Percentiles rank a stretch among this genome's conserved stretches.
Conservation (phyloP, 2,888 invertebrate genomes). For the Oscheius sp. region DNA sequence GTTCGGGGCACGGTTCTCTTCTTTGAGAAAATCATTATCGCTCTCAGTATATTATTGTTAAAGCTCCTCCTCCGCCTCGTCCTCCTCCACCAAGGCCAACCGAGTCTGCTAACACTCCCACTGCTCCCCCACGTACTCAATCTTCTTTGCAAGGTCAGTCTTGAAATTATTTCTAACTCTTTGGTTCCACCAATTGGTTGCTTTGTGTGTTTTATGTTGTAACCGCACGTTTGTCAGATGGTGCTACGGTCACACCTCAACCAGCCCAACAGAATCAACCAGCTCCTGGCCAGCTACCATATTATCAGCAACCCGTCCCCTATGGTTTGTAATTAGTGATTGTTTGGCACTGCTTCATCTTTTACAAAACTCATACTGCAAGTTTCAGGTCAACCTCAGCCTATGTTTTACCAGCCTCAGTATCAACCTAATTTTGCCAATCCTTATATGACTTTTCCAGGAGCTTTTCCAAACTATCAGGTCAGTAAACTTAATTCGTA, state of each 20-base stretch:
- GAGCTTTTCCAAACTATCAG: conserved; percentile 47
- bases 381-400: conserved; percentile 44
- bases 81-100: conserved; percentile 59
- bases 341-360: neutral
- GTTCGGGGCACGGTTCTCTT: no score
- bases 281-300: conserved; percentile 40
- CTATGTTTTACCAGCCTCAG: conserved; percentile 55
- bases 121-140: conserved; percentile 61
- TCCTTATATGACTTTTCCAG: conserved; percentile 63
- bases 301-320: conserved; percentile 51
- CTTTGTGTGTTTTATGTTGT: conserved; percentile 26
- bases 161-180: neutral
- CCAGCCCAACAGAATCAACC: conserved; percentile 39
- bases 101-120: conserved; percentile 52
- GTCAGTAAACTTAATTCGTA: neutral
- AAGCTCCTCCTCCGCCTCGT: conserved; percentile 48
- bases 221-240: conserved; percentile 18
- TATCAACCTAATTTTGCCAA: conserved; percentile 56
- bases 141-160: conserved; percentile 54
- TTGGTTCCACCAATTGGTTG: conserved; percentile 8
- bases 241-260: conserved; percentile 18
- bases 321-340: conserved; percentile 39
- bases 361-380: neutral
- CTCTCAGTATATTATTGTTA: neutral
- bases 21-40: no score